These are phyloP conservation scores for Caenorhabditis sp. DNA, from an alignment of 2,888 invertebrate genomes.

Conservation along the genomic window DNA sequence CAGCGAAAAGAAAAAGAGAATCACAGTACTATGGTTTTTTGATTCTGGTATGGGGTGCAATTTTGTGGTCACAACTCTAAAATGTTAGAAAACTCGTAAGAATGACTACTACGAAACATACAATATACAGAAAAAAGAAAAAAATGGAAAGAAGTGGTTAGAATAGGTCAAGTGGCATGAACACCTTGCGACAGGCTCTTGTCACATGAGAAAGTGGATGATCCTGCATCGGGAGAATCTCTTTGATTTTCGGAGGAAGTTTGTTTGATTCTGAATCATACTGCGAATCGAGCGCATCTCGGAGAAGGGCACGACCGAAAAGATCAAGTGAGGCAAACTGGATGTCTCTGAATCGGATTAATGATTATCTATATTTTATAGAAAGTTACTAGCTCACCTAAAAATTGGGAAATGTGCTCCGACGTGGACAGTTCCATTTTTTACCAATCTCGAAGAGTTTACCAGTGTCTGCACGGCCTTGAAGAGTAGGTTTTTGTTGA, in stretches of 20 bases:
- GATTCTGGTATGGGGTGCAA: not conserved
- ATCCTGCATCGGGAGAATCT: conserved; percentile 70
- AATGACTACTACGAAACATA: conserved; percentile 4
- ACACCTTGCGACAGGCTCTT: conserved; percentile 73
- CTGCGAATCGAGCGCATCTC: conserved; percentile 71
- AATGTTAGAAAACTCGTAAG: conserved; percentile 9
- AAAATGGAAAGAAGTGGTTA: conserved; percentile 25
- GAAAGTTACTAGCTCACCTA: conserved; percentile 61
- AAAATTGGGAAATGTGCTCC: conserved; percentile 74
- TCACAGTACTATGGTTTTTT: conserved; percentile 8
- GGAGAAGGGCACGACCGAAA: conserved; percentile 71
- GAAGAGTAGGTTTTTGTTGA: conserved; percentile 61
- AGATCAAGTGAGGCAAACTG: conserved; percentile 72
- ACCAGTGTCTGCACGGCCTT: conserved; percentile 67
- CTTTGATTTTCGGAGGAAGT: conserved; percentile 71
- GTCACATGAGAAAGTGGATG: conserved; percentile 65
- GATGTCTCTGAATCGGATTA: conserved; percentile 70
- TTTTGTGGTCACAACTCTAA: conserved; percentile 23
- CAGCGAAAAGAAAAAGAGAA: conserved; percentile 2
- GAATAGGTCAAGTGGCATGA: conserved; percentile 73
- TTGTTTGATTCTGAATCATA: conserved; percentile 68
- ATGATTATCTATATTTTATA: not conserved
- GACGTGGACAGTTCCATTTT: conserved; percentile 63
- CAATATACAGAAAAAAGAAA: not conserved
- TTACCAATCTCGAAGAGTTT: conserved; percentile 68